Evolutionary conservation across 2,797 vertebrate genomes (phyloP).

Genomic region (Geotrypetes seraphini): DNA sequence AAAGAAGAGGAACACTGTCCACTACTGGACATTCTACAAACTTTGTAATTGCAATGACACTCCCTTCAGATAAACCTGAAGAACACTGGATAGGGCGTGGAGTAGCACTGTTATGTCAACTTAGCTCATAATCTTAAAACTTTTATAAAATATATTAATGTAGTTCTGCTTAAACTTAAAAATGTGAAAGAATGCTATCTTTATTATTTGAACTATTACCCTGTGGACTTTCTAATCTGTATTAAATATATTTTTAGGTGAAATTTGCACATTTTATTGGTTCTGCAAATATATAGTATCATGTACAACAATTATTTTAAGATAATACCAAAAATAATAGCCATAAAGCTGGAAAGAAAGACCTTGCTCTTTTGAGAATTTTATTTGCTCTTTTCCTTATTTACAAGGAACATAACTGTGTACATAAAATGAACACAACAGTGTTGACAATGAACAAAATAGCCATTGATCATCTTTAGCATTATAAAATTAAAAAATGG

Average conservation of each 20-base stretch:
- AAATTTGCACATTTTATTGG: too few relatives aligned
- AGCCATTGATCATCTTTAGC: constrained; percentile 55
- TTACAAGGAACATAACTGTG: constrained; percentile 44
- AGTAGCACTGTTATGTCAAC: constrained; percentile 73
- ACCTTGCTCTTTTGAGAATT: constrained; percentile 37
- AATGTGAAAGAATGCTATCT: too few relatives aligned
- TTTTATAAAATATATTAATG: rapidly evolving
- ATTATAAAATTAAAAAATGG: constrained; percentile 48
- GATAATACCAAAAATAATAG: not conserved
- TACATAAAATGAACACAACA: constrained; percentile 58
- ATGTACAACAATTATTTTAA: too few relatives aligned
- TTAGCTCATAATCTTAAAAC: constrained; percentile 44
- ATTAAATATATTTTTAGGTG: too few relatives aligned
- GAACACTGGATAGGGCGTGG: constrained; percentile 78
- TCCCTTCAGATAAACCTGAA: constrained; percentile 50
- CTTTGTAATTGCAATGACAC: constrained; percentile 69
- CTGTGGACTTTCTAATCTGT: too few relatives aligned
- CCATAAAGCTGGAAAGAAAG: constrained; percentile 12
- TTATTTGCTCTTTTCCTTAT: constrained; percentile 57
- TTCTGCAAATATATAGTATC: too few relatives aligned
- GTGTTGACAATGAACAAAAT: constrained; percentile 50
- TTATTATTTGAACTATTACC: too few relatives aligned
- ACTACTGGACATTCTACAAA: constrained; percentile 81
- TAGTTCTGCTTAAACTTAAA: not conserved
- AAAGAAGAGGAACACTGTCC: constrained; percentile 73